Conservation (phyloP, 2,888 invertebrate genomes). For the Gonocerus acuteangulatus region DNA sequence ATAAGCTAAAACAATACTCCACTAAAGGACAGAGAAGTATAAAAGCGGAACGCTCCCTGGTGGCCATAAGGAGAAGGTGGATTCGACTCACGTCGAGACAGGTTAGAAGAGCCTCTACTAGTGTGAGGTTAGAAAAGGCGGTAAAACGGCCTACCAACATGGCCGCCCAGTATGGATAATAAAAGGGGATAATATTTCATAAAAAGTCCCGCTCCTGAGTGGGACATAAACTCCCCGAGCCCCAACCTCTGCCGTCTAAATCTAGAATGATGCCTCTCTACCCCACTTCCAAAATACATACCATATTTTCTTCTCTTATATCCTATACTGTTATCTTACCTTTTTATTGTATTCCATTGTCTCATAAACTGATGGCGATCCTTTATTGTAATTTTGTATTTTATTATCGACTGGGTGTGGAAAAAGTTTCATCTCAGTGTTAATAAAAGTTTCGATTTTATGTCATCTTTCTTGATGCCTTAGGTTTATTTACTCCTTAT, state of each 20-base stretch:
- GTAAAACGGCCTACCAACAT: too few relatives aligned
- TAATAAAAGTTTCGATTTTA: too few relatives aligned
- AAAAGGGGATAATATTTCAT: slow-evolving; percentile 1
- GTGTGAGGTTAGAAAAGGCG: too few relatives aligned
- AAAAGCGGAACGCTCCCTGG: too few relatives aligned
- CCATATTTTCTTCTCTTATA: neutral
- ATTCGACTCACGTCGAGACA: neutral
- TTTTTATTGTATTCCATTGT: neutral
- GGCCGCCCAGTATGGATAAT: neutral
- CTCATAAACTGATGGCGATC: too few relatives aligned
- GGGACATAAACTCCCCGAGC: neutral
- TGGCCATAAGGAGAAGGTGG: neutral
- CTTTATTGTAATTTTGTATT: too few relatives aligned
- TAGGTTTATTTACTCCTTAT: too few relatives aligned
- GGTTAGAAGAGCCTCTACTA: neutral
- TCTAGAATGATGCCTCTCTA: neutral
- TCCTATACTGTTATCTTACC: neutral
- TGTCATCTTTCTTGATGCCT: too few relatives aligned
- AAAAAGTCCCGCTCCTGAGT: neutral
- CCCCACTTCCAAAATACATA: slow-evolving; percentile 1
- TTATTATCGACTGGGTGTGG: too few relatives aligned
- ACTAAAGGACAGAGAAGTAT: too few relatives aligned
- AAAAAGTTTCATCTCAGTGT: too few relatives aligned
- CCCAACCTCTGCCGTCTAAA: neutral
- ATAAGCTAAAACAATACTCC: too few relatives aligned